Conservation (phyloP, 2,888 invertebrate species). For the Gymnocheta viridis region DNA sequence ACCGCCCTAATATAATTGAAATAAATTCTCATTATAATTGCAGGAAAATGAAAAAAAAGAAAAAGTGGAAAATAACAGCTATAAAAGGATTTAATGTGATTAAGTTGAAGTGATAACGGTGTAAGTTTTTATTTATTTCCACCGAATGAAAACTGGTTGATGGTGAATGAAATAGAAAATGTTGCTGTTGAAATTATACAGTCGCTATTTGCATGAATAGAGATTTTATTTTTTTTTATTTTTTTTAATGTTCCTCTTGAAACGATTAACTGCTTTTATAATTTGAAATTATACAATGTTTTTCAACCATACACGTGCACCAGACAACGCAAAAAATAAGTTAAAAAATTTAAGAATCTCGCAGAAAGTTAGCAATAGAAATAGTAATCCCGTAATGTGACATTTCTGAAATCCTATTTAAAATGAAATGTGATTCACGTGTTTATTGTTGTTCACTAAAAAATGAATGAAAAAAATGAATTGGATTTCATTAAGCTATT, state of each 20-base stretch:
- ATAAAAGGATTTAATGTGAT: conserved; percentile 38
- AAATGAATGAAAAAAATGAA: conserved; percentile 11
- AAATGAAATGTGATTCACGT: conserved; percentile 18
- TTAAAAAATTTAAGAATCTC: background rate
- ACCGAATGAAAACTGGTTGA: background rate
- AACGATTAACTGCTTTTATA: background rate
- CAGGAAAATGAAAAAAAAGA: background rate
- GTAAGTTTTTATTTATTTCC: conserved; percentile 19
- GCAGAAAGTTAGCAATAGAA: background rate
- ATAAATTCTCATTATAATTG: conserved; percentile 12
- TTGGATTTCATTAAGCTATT: too few species aligned
- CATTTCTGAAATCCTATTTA: background rate
- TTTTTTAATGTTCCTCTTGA: background rate
- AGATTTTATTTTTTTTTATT: conserved; percentile 34
- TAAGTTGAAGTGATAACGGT: conserved; percentile 50
- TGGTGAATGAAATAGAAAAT: background rate
- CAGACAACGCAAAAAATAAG: background rate
- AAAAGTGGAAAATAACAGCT: background rate
- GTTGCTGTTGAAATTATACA: background rate
- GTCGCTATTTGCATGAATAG: conserved; percentile 1
- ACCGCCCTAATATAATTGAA: conserved; percentile 1
- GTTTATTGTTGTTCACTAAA: conserved; percentile 3
- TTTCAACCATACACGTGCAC: background rate
- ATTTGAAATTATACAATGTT: conserved; percentile 15
- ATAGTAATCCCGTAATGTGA: too few species aligned